These are phyloP conservation scores for Propithecus coquereli DNA, from an alignment of 2,113 vertebrate species.

Conservation along the genomic window DNA sequence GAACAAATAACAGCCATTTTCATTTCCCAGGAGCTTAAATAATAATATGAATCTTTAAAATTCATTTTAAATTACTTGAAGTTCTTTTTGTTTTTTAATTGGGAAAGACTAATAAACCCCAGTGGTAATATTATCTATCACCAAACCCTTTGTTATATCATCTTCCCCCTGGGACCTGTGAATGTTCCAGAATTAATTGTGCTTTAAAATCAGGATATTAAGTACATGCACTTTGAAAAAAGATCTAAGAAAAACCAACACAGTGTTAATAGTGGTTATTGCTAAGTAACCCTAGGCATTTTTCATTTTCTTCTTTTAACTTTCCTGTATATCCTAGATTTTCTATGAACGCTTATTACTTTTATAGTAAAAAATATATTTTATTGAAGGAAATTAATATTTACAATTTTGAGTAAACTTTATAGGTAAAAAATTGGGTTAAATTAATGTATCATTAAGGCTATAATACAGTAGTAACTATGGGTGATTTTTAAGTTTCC, in stretches of 20 bases:
- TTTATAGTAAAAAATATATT: background rate
- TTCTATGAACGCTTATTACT: background rate
- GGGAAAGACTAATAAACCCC: conserved; percentile 37
- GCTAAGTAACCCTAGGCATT: background rate
- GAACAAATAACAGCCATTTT: conserved; percentile 13
- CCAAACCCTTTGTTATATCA: background rate
- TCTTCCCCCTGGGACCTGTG: background rate
- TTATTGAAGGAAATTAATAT: conserved; percentile 2
- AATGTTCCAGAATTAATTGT: conserved; percentile 38
- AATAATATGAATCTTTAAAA: conserved; percentile 45
- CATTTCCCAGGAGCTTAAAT: background rate
- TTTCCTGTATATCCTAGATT: background rate
- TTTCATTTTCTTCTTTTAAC: conserved; percentile 22
- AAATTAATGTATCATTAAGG: background rate
- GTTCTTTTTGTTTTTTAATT: conserved; percentile 34
- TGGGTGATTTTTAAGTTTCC: background rate
- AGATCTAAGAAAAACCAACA: background rate
- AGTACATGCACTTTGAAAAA: conserved; percentile 21
- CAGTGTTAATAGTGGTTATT: conserved; percentile 22
- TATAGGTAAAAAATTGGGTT: background rate
- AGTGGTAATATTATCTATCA: conserved; percentile 13
- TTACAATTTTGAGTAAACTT: background rate
- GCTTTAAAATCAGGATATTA: conserved; percentile 1
- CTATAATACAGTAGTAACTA: background rate
- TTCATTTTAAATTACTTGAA: conserved; percentile 38